phyloP scores from a whole-genome alignment of 1,140 invertebrate genomes.

The Zaprionus lachaisei region DNA sequence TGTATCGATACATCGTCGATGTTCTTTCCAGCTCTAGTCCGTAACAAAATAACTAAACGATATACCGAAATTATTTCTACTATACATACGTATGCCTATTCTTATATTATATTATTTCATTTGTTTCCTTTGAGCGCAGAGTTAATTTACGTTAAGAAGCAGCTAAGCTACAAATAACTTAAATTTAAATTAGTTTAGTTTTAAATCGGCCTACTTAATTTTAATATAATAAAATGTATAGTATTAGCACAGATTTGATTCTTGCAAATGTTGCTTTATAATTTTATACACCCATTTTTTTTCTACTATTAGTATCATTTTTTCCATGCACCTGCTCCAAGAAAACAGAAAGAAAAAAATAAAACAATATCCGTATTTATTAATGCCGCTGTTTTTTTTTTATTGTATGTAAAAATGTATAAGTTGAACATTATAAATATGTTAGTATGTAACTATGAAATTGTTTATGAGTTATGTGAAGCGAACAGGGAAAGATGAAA shows the following conservation, averaged over 20 bases:
- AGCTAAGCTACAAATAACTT: slow-evolving; percentile 51
- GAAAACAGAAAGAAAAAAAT: slow-evolving; percentile 16
- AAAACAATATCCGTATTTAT: slow-evolving; percentile 46
- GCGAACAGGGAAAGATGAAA: slow-evolving; percentile 70
- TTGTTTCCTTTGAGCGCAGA: slow-evolving; percentile 38
- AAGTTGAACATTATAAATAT: slow-evolving; percentile 45
- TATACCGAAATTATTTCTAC: slow-evolving; percentile 20
- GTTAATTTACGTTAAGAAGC: slow-evolving; percentile 37
- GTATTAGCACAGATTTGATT: slow-evolving; percentile 76
- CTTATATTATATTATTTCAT: slow-evolving; percentile 25
- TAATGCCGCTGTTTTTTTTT: slow-evolving; percentile 44
- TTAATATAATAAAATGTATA: slow-evolving; percentile 58
- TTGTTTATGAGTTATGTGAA: slow-evolving; percentile 59
- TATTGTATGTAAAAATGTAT: slow-evolving; percentile 37
- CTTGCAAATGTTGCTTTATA: slow-evolving; percentile 70
- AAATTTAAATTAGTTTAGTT: slow-evolving; percentile 40
- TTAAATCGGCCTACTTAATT: slow-evolving; percentile 53
- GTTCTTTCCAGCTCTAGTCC: too few relatives aligned
- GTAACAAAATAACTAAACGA: slow-evolving; percentile 36
- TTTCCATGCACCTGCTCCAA: slow-evolving; percentile 9
- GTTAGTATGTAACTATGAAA: slow-evolving; percentile 36
- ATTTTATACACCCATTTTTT: slow-evolving; percentile 44
- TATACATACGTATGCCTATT: background rate
- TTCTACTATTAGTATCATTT: slow-evolving; percentile 46
- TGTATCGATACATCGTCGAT: too few relatives aligned